Conservation (phyloP, 2,797 vertebrate genomes). For the Ctenopoma multispine region DNA sequence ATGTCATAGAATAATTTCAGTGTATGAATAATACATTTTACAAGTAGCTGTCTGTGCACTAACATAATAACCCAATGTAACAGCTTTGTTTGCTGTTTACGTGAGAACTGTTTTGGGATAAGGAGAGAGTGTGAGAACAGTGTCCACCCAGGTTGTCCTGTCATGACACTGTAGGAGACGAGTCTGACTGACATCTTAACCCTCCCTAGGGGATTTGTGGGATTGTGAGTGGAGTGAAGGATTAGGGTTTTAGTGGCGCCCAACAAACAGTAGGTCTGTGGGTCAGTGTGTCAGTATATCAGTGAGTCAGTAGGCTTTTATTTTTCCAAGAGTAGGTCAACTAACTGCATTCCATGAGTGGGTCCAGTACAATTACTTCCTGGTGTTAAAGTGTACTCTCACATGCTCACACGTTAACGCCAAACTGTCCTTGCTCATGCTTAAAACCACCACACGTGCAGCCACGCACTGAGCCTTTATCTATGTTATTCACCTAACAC, state of each 20-base stretch:
- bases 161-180: conserved; percentile 48
- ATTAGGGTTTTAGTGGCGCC: conserved; percentile 82
- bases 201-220: conserved; percentile 79
- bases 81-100: conserved; percentile 44
- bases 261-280: conserved; percentile 78
- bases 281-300: conserved; percentile 92
- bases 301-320: conserved; percentile 88
- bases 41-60: neutral
- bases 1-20: neutral
- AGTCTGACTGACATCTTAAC: conserved; percentile 59
- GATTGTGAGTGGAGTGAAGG: conserved; percentile 81
- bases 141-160: conserved; percentile 46
- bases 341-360: conserved; percentile 67
- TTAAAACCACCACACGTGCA: conserved; percentile 36
- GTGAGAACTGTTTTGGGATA: conserved; percentile 1
- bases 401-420: conserved; percentile 24
- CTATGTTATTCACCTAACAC: conserved; percentile 3
- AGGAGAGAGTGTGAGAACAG: conserved; percentile 51
- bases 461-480: neutral
- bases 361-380: conserved; percentile 54
- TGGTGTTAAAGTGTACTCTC: conserved; percentile 32
- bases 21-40: neutral
- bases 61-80: neutral
- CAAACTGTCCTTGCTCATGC: conserved; percentile 1
- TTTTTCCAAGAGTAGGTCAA: conserved; percentile 69